Base-by-base conservation (phyloP, 2,797 vertebrate genomes). In the Rhabdophis nuchalis region DNA sequence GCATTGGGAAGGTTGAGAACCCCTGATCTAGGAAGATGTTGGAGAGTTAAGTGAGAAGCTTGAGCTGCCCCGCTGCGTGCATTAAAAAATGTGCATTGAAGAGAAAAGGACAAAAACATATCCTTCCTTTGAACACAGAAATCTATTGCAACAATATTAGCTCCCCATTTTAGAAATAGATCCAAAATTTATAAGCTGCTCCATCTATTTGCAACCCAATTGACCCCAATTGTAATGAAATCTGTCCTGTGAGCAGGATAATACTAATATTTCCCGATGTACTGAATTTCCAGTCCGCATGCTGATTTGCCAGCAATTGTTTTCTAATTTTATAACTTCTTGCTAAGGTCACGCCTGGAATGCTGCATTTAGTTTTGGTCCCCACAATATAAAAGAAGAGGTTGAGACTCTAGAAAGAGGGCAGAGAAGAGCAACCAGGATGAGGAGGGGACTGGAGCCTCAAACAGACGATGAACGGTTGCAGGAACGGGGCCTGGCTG, bases 101-200 rank as follows among this genome's bases (percentile, higher is more conserved):
- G 27, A 61, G 20, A 60, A 60, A 60, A 32, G 32, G n/a, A 2
- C 5, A 5, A 68, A 32, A 32, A 16, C 16, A 68, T 1, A 25
- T 11, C 54, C 56, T 3, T 23, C 58, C 58, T 5, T 68, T 68
- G 61, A 68, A 68, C 29, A 68, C n/a, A 68, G 4, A 18, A 32
- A 16, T 68, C 29, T 6, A 16, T 68, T 68, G n/a, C 64, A 32
- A 68, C n/a, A 32, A 68, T 18, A 68, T 18, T 18, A 68, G n/a
- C n/a, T 68, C 14, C 10, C n/a, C 1, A 3, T 3, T n/a, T 16
- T 13, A 5, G 13, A 68, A n/a, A 32, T 1, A 5, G 11, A 2
- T 32, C n/a, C 64, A 68, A 32, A 68, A 68, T 68, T 32, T 16
- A 32, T 7, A 32, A 16, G 14, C 6, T 68, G 61, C 7, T 9